Conservation (phyloP, 2,113 vertebrate genomes). For the Struthio camelus region DNA sequence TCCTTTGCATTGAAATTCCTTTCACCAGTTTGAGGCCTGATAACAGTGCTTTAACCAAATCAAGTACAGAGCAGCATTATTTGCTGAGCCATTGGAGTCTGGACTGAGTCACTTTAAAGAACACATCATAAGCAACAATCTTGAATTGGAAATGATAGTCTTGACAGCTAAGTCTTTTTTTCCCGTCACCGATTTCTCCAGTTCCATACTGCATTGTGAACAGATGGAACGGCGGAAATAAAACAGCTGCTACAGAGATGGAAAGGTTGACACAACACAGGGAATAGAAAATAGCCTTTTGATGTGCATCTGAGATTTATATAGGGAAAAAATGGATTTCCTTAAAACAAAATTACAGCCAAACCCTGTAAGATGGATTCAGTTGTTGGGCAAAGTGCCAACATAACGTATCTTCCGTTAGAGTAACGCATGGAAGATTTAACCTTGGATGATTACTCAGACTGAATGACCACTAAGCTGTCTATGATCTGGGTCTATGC, state of each 20-base stretch:
- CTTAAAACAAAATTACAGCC: background rate
- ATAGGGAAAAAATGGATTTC: background rate
- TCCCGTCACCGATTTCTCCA: background rate
- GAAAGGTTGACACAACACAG: background rate
- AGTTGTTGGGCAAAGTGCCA: background rate
- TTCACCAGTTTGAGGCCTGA: background rate
- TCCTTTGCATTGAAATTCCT: background rate
- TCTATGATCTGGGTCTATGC: background rate
- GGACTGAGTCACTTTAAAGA: background rate
- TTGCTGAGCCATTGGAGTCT: background rate
- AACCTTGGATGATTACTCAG: background rate
- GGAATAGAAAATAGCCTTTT: background rate
- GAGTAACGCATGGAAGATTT: background rate
- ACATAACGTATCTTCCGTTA: background rate
- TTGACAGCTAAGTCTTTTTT: background rate
- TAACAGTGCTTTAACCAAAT: background rate
- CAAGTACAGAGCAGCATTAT: background rate
- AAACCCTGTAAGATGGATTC: background rate
- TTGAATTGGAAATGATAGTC: background rate
- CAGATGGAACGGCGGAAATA: background rate
- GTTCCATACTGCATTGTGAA: background rate
- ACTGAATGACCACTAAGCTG: accelerated
- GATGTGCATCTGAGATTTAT: background rate
- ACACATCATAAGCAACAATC: background rate
- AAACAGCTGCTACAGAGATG: background rate